phyloP scores from a whole-genome alignment of 2,113 vertebrate genomes.

The Misgurnus mizolepis region DNA sequence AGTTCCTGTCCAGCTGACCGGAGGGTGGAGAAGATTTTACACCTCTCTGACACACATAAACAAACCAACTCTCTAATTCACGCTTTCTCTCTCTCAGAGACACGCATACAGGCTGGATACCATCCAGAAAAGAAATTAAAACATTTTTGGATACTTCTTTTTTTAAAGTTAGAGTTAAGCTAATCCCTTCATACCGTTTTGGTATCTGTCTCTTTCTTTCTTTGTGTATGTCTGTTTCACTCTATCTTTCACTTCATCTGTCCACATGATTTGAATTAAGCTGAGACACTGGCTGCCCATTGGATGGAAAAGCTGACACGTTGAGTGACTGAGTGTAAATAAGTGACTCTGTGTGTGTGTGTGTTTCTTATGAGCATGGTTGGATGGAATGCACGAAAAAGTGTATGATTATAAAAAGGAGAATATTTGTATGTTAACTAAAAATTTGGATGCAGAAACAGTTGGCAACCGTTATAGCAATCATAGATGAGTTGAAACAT shows the following conservation, averaged over 20 bases:
- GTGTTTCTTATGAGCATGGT: conserved; percentile 9
- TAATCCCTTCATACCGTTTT: neutral
- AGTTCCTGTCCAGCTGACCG: conserved; percentile 16
- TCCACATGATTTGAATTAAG: conserved; percentile 41
- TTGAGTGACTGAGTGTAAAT: conserved; percentile 48
- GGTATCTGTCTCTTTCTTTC: neutral
- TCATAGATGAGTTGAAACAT: neutral
- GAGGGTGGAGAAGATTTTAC: conserved; percentile 38
- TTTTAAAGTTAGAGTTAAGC: no score
- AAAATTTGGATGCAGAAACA: neutral
- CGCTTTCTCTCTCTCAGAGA: conserved; percentile 9
- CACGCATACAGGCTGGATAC: neutral
- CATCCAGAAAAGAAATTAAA: neutral
- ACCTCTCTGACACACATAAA: conserved; percentile 47
- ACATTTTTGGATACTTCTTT: neutral
- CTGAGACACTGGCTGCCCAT: conserved; percentile 41
- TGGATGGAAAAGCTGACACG: conserved; percentile 44
- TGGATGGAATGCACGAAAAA: conserved; percentile 14
- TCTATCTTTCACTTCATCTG: conserved; percentile 23
- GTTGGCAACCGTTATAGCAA: neutral
- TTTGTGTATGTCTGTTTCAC: neutral
- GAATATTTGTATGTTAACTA: neutral
- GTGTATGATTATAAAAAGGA: conserved; percentile 15
- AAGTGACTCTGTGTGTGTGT: conserved; percentile 16
- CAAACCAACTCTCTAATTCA: conserved; percentile 22